A percentile compares a stretch with the other conserved stretches of the same genome.
phyloP scores from a whole-genome alignment of 1,140 invertebrate genomes.

The Zaprionus kolodkinae region DNA sequence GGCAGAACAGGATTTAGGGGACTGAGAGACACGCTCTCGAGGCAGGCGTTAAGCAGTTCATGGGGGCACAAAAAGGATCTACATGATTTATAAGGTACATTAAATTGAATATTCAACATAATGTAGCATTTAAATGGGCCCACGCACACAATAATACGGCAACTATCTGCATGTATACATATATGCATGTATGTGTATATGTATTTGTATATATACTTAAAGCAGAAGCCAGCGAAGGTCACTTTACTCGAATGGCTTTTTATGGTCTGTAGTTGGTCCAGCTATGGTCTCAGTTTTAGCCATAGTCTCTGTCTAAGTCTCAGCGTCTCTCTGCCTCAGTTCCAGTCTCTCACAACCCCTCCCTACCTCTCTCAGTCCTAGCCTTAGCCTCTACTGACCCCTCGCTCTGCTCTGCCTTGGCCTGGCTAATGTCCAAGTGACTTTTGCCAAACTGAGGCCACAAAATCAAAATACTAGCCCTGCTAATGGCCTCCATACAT shows the following conservation, averaged over 20 bases:
- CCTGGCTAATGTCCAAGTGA: slow-evolving; percentile 45
- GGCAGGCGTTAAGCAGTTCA: slow-evolving; percentile 37
- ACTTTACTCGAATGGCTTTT: slow-evolving; percentile 40
- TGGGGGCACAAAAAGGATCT: slow-evolving; percentile 55
- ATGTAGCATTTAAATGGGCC: slow-evolving; percentile 80
- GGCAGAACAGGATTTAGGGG: neutral
- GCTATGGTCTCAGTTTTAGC: neutral
- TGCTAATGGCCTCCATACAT: slow-evolving; percentile 30
- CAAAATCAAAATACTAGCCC: slow-evolving; percentile 46
- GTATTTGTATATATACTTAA: neutral
- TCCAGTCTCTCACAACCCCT: no score
- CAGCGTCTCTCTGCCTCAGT: no score
- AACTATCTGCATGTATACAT: slow-evolving; percentile 14
- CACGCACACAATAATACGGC: slow-evolving; percentile 53
- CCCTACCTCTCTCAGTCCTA: no score
- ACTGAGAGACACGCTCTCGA: neutral
- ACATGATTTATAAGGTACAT: slow-evolving; percentile 80
- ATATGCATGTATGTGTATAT: neutral
- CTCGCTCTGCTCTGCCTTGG: neutral
- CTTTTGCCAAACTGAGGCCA: slow-evolving; percentile 35
- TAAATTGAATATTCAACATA: slow-evolving; percentile 82
- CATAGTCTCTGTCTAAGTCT: no score
- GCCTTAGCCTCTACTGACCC: no score
- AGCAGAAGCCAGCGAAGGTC: slow-evolving; percentile 29
- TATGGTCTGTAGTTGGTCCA: slow-evolving; percentile 20